phyloP scores from a whole-genome alignment of 2,113 vertebrate genomes.

The Procavia capensis region DNA sequence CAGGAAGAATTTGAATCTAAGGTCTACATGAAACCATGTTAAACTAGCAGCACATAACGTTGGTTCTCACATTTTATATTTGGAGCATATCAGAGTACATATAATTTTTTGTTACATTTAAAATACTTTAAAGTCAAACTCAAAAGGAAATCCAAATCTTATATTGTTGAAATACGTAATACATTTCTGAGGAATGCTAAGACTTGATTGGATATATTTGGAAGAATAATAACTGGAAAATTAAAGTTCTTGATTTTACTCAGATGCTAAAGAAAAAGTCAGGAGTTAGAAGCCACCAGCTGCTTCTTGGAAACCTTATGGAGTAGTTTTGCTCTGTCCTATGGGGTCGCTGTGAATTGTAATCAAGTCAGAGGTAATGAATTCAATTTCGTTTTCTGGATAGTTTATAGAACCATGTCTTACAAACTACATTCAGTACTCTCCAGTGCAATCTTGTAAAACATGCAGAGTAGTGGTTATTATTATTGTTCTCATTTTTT shows the following conservation, averaged over 20 bases:
- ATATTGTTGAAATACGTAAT: background rate
- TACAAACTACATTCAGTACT: background rate
- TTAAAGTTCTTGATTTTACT: background rate
- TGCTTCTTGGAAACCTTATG: too few species aligned
- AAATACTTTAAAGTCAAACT: background rate
- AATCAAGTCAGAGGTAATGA: too few species aligned
- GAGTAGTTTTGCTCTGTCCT: too few species aligned
- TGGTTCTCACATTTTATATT: background rate
- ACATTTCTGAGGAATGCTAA: background rate
- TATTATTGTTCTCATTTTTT: background rate
- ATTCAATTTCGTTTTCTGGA: too few species aligned
- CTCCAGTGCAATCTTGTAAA: background rate
- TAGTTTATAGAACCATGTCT: background rate
- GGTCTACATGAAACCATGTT: background rate
- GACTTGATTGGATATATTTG: background rate
- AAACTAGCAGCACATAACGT: background rate
- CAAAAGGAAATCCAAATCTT: background rate
- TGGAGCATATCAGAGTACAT: background rate
- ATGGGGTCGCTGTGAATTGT: too few species aligned
- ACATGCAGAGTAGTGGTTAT: background rate
- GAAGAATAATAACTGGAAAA: slow-evolving; percentile 4
- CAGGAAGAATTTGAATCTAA: background rate
- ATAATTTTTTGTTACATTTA: background rate
- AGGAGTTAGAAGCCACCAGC: too few species aligned
- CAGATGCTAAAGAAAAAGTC: too few species aligned